Base-by-base conservation (phyloP, 2,797 vertebrate genomes). In the Mormyrus hasselquistii region DNA sequence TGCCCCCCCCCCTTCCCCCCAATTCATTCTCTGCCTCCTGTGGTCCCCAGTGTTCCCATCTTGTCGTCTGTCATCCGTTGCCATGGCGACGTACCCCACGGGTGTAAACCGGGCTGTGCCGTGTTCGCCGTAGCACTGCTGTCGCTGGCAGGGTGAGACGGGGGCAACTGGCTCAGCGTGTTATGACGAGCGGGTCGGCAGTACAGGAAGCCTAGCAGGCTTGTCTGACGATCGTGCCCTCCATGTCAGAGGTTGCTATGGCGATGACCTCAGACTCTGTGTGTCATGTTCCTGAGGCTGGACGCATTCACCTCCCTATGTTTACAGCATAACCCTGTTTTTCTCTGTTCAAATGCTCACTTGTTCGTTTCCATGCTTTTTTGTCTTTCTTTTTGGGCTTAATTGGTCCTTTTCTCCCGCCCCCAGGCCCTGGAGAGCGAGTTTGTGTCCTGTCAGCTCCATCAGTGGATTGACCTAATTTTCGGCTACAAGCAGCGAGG, bases 401-500 rank as follows among this genome's bases (percentile, higher is more conserved):
- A 76, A 76, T 41, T 41, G 19, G 4, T 25, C 8, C 73, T 29
- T 10, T 34, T 57, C 82, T 62, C 73, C 82, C 19, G 1, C 34
- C 19, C 19, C 79, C 90, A 99, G 98, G 98, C 98, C 0, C 92
- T 99, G 93, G 98, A 99, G 95, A 99, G 98, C 0, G 98, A 99
- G 93, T 99, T 99, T 92, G 98, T 99, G 65, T 99, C 98, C 4
- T 96, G 95, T 65, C 96, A 96, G 93, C 94, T 96, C 22, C 98
- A 99, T 94, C 98, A 99, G 93, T 99, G 98, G 98, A 99, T 99
- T 73, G 98, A 99, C 92, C 96, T 99, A 90, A 97, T 99, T 94
- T 99, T 99, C 91, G 98, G 98, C 92, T 99, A 99, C 94, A 99
- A 99, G 94, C 98, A 99, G 93, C 95, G 97, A 90, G 98, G 98